phyloP scores from a whole-genome alignment of 2,113 vertebrate genomes.

The Leiothrix lutea region DNA sequence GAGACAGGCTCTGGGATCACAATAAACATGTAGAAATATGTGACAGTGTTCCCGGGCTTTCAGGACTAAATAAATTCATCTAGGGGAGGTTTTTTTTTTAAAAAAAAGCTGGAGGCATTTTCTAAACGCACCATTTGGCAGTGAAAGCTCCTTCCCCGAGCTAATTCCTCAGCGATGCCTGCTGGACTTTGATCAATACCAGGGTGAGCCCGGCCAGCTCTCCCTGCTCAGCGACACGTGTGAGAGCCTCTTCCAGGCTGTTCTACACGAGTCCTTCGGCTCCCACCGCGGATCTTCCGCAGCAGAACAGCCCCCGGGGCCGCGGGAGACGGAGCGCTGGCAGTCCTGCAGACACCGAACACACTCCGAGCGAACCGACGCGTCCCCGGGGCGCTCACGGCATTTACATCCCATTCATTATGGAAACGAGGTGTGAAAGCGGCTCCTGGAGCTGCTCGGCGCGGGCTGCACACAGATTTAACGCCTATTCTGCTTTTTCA shows the following conservation, averaged over 20 bases:
- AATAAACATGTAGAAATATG: fast-evolving
- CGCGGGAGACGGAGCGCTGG: neutral
- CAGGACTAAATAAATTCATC: neutral
- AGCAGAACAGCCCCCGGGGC: neutral
- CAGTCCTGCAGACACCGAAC: neutral
- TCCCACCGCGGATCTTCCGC: neutral
- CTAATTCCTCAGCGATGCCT: neutral
- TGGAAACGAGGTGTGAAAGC: slow-evolving; percentile 14
- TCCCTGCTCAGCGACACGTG: neutral
- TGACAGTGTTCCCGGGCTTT: neutral
- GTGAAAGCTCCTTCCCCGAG: neutral
- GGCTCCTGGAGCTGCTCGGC: slow-evolving; percentile 26
- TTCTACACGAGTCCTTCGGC: fast-evolving
- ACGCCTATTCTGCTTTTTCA: neutral
- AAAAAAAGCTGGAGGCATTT: neutral
- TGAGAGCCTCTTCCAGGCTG: neutral
- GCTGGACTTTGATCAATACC: neutral
- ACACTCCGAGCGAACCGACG: neutral
- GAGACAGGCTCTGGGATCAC: neutral
- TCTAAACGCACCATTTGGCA: neutral
- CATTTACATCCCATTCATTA: slow-evolving; percentile 22
- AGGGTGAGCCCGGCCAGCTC: fast-evolving
- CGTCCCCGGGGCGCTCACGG: neutral
- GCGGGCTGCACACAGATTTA: neutral
- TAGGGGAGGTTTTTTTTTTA: neutral